Evolutionary conservation across 2,113 vertebrate genomes (phyloP).

Genomic region (Heterotis niloticus): DNA sequence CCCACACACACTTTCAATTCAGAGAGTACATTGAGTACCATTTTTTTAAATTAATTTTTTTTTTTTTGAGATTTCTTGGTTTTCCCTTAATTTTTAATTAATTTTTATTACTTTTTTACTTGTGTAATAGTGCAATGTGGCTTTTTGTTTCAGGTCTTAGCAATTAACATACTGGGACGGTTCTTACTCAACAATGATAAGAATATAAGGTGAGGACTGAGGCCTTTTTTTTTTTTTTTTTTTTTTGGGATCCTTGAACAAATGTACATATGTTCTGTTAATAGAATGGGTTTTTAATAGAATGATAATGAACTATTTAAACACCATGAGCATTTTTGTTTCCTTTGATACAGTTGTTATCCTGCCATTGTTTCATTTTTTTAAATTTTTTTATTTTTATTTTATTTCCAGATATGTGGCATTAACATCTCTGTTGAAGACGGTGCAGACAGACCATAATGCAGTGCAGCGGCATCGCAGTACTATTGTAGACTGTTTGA

Average conservation of each 20-base stretch:
- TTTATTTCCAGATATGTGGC: constrained; percentile 82
- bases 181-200: constrained; percentile 99
- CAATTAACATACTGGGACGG: constrained; percentile 96
- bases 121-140: background rate
- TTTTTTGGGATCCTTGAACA: background rate
- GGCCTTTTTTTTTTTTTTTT: too few relatives aligned
- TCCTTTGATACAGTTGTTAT: background rate
- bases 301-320: too few relatives aligned
- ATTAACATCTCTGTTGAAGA: constrained; percentile 95
- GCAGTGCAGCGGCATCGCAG: constrained; percentile 96
- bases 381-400: background rate
- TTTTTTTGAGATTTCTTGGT: background rate
- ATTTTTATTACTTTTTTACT: background rate
- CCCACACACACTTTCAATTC: too few relatives aligned
- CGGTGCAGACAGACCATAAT: constrained; percentile 97
- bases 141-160: constrained; percentile 79
- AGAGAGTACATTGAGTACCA: background rate
- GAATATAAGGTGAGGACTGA: constrained; percentile 83
- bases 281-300: too few relatives aligned
- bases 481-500: constrained; percentile 97
- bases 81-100: background rate
- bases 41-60: background rate
- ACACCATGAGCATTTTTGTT: background rate
- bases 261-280: background rate
- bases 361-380: background rate